These are phyloP conservation scores for Nomada ruficornis DNA, from an alignment of 2,888 invertebrate species.

Conservation along the genomic window DNA sequence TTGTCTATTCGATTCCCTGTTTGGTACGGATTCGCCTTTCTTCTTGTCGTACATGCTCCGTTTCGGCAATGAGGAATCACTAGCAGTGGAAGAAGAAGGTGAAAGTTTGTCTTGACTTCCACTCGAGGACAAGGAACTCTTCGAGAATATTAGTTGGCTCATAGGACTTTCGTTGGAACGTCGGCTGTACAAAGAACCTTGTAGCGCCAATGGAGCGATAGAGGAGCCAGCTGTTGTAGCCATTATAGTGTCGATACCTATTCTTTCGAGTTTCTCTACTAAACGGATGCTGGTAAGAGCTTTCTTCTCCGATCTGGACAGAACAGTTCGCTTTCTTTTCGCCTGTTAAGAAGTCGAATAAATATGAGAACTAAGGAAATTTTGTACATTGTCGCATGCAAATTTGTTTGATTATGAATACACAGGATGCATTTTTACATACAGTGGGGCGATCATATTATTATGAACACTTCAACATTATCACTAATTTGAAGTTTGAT, in stretches of 20 bases:
- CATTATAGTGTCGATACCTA: constrained; percentile 89
- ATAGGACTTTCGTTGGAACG: constrained; percentile 90
- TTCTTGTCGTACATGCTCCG: constrained; percentile 27
- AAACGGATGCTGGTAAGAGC: constrained; percentile 86
- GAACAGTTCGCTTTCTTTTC: constrained; percentile 77
- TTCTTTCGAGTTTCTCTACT: constrained; percentile 89
- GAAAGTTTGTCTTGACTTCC: constrained; percentile 82
- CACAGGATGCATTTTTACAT: not conserved
- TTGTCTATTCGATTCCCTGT: constrained; percentile 83
- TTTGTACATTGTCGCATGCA: not conserved
- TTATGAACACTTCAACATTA: too few relatives aligned
- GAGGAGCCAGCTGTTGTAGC: constrained; percentile 86
- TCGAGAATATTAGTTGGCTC: constrained; percentile 91
- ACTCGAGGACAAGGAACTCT: constrained; percentile 83
- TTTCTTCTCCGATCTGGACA: constrained; percentile 82
- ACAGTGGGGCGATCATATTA: too few relatives aligned
- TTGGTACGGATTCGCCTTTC: constrained; percentile 75
- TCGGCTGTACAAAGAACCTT: constrained; percentile 87
- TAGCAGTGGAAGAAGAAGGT: constrained; percentile 64
- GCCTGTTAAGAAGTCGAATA: constrained; percentile 71
- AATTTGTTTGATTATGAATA: not conserved
- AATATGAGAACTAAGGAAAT: not conserved
- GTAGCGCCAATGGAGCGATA: constrained; percentile 87
- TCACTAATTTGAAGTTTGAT: too few relatives aligned
- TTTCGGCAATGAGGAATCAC: constrained; percentile 56